phyloP scores from a whole-genome alignment of 2,113 vertebrate species.

The Psilopogon haemacephalus region DNA sequence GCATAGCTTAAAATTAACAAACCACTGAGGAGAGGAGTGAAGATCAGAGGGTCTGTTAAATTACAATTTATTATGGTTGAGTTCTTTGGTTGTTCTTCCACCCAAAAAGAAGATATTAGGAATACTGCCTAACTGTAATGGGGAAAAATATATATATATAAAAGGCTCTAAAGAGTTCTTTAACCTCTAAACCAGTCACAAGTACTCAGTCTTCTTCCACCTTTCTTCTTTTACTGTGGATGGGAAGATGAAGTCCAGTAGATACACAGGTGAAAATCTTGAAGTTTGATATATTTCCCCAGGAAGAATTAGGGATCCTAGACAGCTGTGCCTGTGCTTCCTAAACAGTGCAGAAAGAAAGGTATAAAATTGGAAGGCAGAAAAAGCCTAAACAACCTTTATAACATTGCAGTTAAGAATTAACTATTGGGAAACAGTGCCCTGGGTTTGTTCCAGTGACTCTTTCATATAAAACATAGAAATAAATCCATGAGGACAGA shows the following conservation, averaged over 20 bases:
- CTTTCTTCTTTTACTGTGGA: not conserved
- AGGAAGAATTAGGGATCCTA: not conserved
- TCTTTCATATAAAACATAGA: not conserved
- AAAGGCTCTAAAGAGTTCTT: not conserved
- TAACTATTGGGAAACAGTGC: not conserved
- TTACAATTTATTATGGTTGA: not conserved
- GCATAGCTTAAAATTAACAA: not conserved
- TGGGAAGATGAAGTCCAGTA: not conserved
- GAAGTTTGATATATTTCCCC: accelerated
- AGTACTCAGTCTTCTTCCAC: not conserved
- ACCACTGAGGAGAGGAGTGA: not conserved
- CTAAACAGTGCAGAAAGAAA: not conserved
- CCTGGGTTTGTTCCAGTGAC: not conserved
- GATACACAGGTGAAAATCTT: not conserved
- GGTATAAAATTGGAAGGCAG: not conserved
- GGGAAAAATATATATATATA: not conserved
- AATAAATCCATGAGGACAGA: not conserved
- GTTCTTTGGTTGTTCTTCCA: not conserved
- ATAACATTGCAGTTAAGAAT: not conserved
- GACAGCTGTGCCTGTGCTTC: not conserved
- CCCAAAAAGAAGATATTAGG: not conserved
- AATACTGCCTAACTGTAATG: not conserved
- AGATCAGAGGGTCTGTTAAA: not conserved
- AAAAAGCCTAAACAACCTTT: not conserved
- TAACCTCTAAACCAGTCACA: not conserved